Percentiles rank a stretch among this genome's conserved stretches.
Evolutionary conservation across 2,888 invertebrate genomes (phyloP).

Genomic region (Brachyopa scutellaris): DNA sequence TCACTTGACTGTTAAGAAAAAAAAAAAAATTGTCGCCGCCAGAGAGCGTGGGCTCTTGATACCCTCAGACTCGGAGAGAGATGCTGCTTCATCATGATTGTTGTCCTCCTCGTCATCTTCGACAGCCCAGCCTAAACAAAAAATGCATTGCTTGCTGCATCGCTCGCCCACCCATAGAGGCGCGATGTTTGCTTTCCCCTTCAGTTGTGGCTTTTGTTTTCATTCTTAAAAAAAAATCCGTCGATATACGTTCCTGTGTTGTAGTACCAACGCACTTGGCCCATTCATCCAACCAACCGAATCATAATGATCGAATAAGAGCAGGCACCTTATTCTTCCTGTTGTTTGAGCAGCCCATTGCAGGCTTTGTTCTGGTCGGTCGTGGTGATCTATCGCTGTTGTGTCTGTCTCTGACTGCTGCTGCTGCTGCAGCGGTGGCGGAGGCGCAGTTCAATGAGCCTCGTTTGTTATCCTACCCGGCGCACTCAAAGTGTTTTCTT

Average conservation of each 20-base stretch:
- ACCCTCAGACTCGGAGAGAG: conserved; percentile 45
- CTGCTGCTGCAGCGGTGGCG: conserved; percentile 29
- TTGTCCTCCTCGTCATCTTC: conserved; percentile 69
- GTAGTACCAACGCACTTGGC: conserved; percentile 54
- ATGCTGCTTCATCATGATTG: conserved; percentile 66
- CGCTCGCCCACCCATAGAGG: conserved; percentile 70
- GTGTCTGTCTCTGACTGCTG: conserved; percentile 6
- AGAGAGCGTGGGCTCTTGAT: conserved; percentile 68
- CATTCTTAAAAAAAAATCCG: conserved; percentile 47
- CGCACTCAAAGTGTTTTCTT: conserved; percentile 70
- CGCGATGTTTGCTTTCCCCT: conserved; percentile 72
- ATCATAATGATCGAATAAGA: conserved; percentile 70
- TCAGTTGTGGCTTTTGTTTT: conserved; percentile 70
- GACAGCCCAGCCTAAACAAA: conserved; percentile 64
- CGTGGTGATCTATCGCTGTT: conserved; percentile 63
- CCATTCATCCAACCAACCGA: conserved; percentile 58
- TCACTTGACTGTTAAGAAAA: conserved; percentile 48
- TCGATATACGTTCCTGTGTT: not conserved
- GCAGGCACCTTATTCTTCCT: conserved; percentile 67
- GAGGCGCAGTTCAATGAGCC: conserved; percentile 69
- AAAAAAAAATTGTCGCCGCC: conserved; percentile 60
- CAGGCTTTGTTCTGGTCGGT: conserved; percentile 52
- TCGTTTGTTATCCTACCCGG: conserved; percentile 69
- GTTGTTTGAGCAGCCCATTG: conserved; percentile 61
- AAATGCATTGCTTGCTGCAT: conserved; percentile 45